A percentile compares a stretch with the other conserved stretches of the same genome.
phyloP scores from a whole-genome alignment of 2,797 vertebrate genomes.

The Protonibea diacanthus region DNA sequence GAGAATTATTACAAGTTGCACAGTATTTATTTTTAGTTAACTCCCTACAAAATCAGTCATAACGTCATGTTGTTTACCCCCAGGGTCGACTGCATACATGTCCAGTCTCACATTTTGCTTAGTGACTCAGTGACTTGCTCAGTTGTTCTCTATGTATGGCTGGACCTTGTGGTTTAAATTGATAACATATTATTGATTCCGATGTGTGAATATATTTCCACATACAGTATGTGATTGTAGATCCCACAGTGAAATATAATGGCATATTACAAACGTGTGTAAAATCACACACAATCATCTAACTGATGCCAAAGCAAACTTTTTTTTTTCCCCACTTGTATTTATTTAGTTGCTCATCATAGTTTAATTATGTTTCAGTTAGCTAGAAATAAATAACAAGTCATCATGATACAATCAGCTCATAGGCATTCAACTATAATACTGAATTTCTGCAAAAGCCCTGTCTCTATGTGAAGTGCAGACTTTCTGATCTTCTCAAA shows the following conservation, averaged over 20 bases:
- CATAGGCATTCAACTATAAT: not conserved
- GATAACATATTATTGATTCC: not conserved
- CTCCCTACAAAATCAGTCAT: not conserved
- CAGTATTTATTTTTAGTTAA: not conserved
- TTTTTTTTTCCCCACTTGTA: not conserved
- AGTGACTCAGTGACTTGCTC: not conserved
- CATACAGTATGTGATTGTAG: not conserved
- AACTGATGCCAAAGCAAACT: constrained; percentile 2
- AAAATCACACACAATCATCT: not conserved
- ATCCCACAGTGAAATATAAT: not conserved
- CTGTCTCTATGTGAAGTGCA: not conserved
- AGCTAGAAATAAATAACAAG: not conserved
- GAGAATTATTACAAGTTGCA: not conserved
- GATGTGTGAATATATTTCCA: not conserved
- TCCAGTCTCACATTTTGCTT: not conserved
- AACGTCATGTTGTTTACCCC: not conserved
- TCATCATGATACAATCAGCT: not conserved
- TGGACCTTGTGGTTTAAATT: constrained; percentile 1
- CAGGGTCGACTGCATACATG: not conserved
- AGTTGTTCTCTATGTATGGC: not conserved
- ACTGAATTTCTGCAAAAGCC: not conserved
- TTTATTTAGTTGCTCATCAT: not conserved
- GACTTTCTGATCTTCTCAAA: not conserved
- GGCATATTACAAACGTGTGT: not conserved
- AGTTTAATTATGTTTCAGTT: not conserved